Evolutionary conservation across 2,888 invertebrate species (phyloP).

Genomic region (Aelia acuminata): DNA sequence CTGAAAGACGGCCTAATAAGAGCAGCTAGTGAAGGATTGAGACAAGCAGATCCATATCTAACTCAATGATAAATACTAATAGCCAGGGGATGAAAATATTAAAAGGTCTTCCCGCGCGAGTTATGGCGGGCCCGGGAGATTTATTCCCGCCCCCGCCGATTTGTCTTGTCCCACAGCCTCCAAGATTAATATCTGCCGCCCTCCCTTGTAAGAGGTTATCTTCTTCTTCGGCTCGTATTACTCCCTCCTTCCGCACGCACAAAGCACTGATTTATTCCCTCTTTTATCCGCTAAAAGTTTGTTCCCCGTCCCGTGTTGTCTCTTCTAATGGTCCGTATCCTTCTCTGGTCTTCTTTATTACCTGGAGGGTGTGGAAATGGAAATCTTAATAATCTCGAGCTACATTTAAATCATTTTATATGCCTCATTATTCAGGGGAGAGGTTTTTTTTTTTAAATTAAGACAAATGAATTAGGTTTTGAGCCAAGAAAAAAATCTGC

Average conservation of each 20-base stretch:
- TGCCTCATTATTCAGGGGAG: not conserved
- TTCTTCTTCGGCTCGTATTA: conserved; percentile 42
- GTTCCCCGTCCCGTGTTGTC: conserved; percentile 7
- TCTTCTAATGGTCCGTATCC: conserved; percentile 14
- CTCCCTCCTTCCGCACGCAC: conserved; percentile 47
- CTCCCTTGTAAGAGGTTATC: conserved; percentile 47
- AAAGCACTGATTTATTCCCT: conserved; percentile 19
- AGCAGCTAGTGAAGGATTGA: conserved; percentile 9
- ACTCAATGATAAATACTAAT: conserved; percentile 42
- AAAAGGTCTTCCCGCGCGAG: conserved; percentile 46
- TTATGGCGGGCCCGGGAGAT: conserved; percentile 28
- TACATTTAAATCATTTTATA: not conserved
- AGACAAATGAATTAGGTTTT: not conserved
- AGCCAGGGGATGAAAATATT: conserved; percentile 42
- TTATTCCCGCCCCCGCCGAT: conserved; percentile 45
- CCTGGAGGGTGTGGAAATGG: not conserved
- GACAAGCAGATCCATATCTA: conserved; percentile 41
- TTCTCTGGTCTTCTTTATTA: not conserved
- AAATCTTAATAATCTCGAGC: not conserved
- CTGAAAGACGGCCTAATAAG: conserved; percentile 31
- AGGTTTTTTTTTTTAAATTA: not conserved
- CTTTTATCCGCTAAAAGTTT: conserved; percentile 17
- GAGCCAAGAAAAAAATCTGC: no score
- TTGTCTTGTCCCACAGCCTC: conserved; percentile 43
- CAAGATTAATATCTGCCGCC: conserved; percentile 41